phyloP scores from a whole-genome alignment of 2,113 vertebrate genomes.

The Alectura lathami region DNA sequence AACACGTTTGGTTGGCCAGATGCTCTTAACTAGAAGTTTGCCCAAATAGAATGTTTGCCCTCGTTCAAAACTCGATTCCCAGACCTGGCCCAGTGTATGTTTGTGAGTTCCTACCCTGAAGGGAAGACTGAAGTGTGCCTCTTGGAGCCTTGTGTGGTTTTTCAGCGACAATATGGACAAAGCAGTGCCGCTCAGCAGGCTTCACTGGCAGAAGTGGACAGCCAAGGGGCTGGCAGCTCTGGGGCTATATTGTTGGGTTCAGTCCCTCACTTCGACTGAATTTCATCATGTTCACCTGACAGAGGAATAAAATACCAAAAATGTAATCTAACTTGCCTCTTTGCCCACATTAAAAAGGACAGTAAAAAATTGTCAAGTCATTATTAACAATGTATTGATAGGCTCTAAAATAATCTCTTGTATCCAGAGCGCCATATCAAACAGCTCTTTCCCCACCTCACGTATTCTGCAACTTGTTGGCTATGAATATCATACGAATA shows the following conservation, averaged over 20 bases:
- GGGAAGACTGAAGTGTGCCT: background rate
- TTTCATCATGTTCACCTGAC: background rate
- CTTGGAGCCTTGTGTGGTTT: background rate
- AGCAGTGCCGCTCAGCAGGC: background rate
- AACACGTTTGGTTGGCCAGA: background rate
- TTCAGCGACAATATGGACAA: background rate
- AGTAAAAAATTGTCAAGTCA: constrained; percentile 3
- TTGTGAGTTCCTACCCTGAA: background rate
- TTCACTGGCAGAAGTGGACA: background rate
- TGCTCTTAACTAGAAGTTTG: background rate
- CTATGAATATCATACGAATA: background rate
- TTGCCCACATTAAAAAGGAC: constrained; percentile 6
- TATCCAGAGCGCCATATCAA: background rate
- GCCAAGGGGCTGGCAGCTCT: background rate
- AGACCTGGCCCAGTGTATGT: background rate
- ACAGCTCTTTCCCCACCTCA: constrained; percentile 57
- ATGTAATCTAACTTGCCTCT: constrained; percentile 11
- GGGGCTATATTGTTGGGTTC: background rate
- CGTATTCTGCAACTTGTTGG: background rate
- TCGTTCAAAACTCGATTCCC: background rate
- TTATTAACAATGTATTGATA: background rate
- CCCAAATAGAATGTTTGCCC: background rate
- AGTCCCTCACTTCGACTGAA: background rate
- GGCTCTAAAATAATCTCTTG: background rate
- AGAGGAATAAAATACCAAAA: constrained; percentile 62